These are phyloP conservation scores for Plagodis pulveraria DNA, from an alignment of 2,888 invertebrate genomes.

Conservation along the genomic window DNA sequence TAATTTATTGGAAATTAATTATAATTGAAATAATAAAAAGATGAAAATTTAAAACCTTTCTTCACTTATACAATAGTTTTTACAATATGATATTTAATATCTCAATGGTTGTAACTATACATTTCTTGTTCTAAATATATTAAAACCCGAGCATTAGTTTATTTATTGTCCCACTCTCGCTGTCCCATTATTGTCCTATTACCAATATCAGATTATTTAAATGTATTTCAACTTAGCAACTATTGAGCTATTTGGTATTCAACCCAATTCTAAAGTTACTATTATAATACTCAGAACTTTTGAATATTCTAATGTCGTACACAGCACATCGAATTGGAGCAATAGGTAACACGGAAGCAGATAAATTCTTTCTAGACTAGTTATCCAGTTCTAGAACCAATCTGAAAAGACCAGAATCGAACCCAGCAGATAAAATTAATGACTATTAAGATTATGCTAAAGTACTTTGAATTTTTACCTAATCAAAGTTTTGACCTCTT, in stretches of 20 bases:
- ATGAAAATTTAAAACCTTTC: slow-evolving; percentile 81
- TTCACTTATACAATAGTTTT: slow-evolving; percentile 86
- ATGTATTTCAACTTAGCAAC: slow-evolving; percentile 10
- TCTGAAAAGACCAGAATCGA: too few relatives aligned
- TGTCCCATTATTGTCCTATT: slow-evolving; percentile 3
- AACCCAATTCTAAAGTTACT: slow-evolving; percentile 3
- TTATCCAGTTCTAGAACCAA: too few relatives aligned
- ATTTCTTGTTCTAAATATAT: slow-evolving; percentile 86
- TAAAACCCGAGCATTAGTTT: slow-evolving; percentile 70
- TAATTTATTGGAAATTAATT: slow-evolving; percentile 82
- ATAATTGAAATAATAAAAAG: slow-evolving; percentile 75
- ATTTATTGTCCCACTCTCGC: slow-evolving; percentile 36
- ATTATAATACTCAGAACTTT: not conserved
- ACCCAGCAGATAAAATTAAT: too few relatives aligned
- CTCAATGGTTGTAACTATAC: slow-evolving; percentile 86
- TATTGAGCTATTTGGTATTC: slow-evolving; percentile 20
- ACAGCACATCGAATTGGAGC: too few relatives aligned
- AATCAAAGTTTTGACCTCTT: too few relatives aligned
- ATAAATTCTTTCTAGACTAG: too few relatives aligned
- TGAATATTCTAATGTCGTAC: too few relatives aligned
- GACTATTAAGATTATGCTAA: too few relatives aligned
- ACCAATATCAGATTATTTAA: slow-evolving; percentile 3
- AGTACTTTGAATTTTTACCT: too few relatives aligned
- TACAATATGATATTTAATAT: slow-evolving; percentile 86
- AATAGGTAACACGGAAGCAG: too few relatives aligned